Conservation (phyloP, 2,888 invertebrate genomes). For the Zaprionus bogoriensis region DNA sequence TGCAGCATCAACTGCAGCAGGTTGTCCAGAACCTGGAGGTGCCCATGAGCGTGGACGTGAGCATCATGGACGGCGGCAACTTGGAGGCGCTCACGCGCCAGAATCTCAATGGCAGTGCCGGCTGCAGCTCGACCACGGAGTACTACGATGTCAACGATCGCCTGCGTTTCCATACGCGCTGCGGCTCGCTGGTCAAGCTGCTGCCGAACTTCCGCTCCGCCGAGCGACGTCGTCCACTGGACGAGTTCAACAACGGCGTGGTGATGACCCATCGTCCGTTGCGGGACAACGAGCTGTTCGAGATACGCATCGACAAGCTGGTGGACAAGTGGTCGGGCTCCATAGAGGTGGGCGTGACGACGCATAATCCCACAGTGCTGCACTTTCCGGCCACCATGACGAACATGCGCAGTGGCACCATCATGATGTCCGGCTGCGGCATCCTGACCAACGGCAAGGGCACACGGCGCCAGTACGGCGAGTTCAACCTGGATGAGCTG, state of each 20-base stretch:
- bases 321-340: slow-evolving; percentile 95
- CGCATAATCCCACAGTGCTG: slow-evolving; percentile 94
- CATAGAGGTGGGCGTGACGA: slow-evolving; percentile 93
- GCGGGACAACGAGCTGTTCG: slow-evolving; percentile 94
- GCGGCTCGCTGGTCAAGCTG: slow-evolving; percentile 93
- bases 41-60: slow-evolving; percentile 80
- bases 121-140: slow-evolving; percentile 31
- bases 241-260: slow-evolving; percentile 98
- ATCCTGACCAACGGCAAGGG: slow-evolving; percentile 98
- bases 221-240: slow-evolving; percentile 92
- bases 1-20: slow-evolving; percentile 65
- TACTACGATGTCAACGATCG: slow-evolving; percentile 85
- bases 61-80: slow-evolving; percentile 55
- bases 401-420: slow-evolving; percentile 95
- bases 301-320: slow-evolving; percentile 95
- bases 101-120: slow-evolving; percentile 36
- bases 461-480: slow-evolving; percentile 95
- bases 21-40: slow-evolving; percentile 81
- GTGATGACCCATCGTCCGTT: slow-evolving; percentile 96
- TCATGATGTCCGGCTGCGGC: slow-evolving; percentile 98
- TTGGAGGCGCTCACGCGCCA: slow-evolving; percentile 40
- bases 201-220: slow-evolving; percentile 92
- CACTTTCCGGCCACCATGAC: slow-evolving; percentile 99
- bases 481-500: slow-evolving; percentile 96
- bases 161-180: slow-evolving; percentile 93